Percentiles rank a stretch among this genome's conserved stretches.
Conservation (phyloP, 23 tunicate species). For the Oikopleura dioica region DNA sequence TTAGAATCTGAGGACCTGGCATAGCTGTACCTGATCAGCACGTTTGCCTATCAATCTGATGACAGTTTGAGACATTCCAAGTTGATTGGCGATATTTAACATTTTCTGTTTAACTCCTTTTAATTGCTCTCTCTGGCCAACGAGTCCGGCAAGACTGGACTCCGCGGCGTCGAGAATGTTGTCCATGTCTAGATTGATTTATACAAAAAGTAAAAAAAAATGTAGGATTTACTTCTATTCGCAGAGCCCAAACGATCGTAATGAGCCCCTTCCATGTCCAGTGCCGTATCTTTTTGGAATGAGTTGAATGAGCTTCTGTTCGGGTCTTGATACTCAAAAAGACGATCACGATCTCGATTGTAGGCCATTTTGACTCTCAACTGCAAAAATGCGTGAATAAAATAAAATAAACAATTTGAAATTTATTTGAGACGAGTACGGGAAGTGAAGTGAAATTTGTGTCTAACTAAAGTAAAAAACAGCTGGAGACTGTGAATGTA, state of each 20-base stretch:
- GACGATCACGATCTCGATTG: background rate
- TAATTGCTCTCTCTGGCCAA: background rate
- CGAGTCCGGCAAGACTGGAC: background rate
- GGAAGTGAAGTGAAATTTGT: too few relatives aligned
- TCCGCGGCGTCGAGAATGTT: background rate
- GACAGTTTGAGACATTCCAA: constrained; percentile 86
- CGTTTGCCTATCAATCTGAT: constrained; percentile 80
- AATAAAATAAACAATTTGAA: too few relatives aligned
- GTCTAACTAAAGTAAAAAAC: too few relatives aligned
- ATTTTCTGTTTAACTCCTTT: constrained; percentile 82
- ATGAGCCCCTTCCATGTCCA: background rate
- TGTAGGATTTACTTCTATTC: background rate
- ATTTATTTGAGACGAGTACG: too few relatives aligned
- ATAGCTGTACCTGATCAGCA: too few relatives aligned
- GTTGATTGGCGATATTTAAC: constrained; percentile 63
- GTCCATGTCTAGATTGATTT: background rate
- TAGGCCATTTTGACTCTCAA: constrained; percentile 3
- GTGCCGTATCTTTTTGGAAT: background rate
- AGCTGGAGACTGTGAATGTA: too few relatives aligned
- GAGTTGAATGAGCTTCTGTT: background rate
- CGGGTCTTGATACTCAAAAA: background rate
- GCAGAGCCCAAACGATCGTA: background rate
- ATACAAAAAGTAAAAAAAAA: background rate
- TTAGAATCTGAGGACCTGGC: too few relatives aligned
- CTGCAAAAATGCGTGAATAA: too few relatives aligned